phyloP scores from a whole-genome alignment of 2,888 invertebrate genomes.

The Rhamphomyia laevipes region DNA sequence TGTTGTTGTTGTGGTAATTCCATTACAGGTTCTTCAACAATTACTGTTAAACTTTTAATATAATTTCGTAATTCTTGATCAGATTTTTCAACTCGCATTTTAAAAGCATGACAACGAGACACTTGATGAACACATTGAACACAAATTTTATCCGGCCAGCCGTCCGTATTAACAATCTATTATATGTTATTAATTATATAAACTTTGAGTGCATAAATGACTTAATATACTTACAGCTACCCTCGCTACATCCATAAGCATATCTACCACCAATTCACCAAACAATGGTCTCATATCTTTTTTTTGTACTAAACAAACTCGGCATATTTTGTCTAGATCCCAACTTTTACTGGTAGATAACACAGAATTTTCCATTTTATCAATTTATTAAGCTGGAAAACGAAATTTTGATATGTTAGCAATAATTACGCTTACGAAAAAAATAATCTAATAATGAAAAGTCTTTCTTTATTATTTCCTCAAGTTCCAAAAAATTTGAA shows the following conservation, averaged over 20 bases:
- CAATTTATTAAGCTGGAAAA: background rate
- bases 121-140: constrained; percentile 53
- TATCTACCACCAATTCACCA: constrained; percentile 51
- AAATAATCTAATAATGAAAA: no score
- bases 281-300: constrained; percentile 54
- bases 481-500: no score
- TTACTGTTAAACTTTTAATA: constrained; percentile 32
- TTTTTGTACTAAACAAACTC: constrained; percentile 49
- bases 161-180: constrained; percentile 48
- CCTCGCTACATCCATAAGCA: constrained; percentile 52
- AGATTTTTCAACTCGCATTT: constrained; percentile 46
- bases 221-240: constrained; percentile 39
- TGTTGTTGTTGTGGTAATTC: constrained; percentile 14
- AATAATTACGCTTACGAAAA: no score
- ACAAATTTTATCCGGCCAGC: constrained; percentile 48
- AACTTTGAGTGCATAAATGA: background rate
- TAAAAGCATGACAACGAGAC: constrained; percentile 52
- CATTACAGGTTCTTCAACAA: constrained; percentile 26
- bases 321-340: constrained; percentile 49
- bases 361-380: background rate
- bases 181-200: no score
- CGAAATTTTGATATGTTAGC: no score
- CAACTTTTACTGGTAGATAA: constrained; percentile 25
- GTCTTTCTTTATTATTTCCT: no score
- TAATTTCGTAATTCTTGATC: constrained; percentile 45